phyloP scores from a whole-genome alignment of 2,113 vertebrate genomes.

The Acanthisitta chloris region DNA sequence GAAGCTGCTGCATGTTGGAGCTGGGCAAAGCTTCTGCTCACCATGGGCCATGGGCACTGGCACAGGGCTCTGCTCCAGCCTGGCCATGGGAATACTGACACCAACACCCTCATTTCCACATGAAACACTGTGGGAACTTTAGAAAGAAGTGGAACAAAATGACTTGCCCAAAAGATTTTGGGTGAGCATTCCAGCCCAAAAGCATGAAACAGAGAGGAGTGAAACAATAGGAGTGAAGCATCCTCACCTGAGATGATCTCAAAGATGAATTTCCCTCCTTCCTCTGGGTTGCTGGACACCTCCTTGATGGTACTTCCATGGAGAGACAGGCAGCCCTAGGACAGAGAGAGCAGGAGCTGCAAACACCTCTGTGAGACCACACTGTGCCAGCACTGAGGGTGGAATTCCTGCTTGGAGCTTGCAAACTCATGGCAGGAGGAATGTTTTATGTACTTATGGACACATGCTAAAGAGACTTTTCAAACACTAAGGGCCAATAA shows the following conservation, averaged over 20 bases:
- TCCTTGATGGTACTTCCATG: conserved; percentile 86
- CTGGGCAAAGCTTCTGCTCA: not conserved
- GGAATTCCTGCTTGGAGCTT: not conserved
- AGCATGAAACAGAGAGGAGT: rapidly evolving
- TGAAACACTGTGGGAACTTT: rapidly evolving
- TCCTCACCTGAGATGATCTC: conserved; percentile 90
- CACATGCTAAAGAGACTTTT: not conserved
- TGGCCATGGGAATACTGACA: rapidly evolving
- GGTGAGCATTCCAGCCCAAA: not conserved
- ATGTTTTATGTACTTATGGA: rapidly evolving
- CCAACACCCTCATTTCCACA: rapidly evolving
- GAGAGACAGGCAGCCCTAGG: conserved; percentile 85
- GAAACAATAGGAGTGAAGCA: not conserved
- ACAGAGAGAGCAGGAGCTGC: conserved; percentile 3
- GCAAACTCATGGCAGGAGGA: not conserved
- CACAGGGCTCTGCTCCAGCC: not conserved
- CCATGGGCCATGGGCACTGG: not conserved
- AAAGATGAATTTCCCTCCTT: conserved; percentile 89
- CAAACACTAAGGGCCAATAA: not conserved
- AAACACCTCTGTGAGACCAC: rapidly evolving
- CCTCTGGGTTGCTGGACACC: conserved; percentile 80
- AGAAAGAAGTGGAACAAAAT: not conserved
- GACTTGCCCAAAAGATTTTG: rapidly evolving
- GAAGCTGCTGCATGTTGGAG: not conserved
- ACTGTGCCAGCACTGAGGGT: not conserved